Evolutionary conservation across 2,888 invertebrate species (phyloP).

Genomic region (Cantharis flavilabris): DNA sequence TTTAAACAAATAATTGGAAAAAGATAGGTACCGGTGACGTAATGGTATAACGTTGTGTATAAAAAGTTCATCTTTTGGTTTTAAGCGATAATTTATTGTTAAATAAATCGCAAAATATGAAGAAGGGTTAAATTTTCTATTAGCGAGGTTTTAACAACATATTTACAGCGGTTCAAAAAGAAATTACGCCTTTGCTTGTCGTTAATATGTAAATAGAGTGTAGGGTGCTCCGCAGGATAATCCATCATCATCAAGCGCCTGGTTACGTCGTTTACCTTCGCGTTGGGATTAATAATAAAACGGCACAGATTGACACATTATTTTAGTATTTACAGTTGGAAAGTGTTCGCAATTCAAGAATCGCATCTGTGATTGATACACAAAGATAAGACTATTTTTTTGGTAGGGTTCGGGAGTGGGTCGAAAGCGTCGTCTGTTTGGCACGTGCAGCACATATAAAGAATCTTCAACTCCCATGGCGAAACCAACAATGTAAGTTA

Average conservation of each 20-base stretch:
- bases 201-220: conserved; percentile 29
- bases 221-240: conserved; percentile 22
- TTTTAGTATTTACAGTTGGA: conserved; percentile 29
- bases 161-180: conserved; percentile 26
- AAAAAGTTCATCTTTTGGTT: neutral
- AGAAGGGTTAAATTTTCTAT: conserved; percentile 18
- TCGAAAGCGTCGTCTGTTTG: conserved; percentile 33
- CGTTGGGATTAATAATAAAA: conserved; percentile 34
- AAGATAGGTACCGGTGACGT: too few relatives aligned
- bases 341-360: conserved; percentile 30
- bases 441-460: conserved; percentile 36
- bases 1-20: too few relatives aligned
- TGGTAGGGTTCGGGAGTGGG: conserved; percentile 19
- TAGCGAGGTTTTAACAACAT: conserved; percentile 14
- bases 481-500: conserved; percentile 34
- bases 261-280: conserved; percentile 24
- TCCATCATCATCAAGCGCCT: conserved; percentile 30
- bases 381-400: conserved; percentile 37
- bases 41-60: too few relatives aligned
- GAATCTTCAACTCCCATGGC: conserved; percentile 31
- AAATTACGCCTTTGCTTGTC: conserved; percentile 21
- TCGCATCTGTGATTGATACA: conserved; percentile 38
- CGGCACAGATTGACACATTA: conserved; percentile 34
- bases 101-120: neutral
- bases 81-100: neutral